A percentile compares a stretch with the other conserved stretches of the same genome.
Evolutionary conservation across 2,113 vertebrate species (phyloP).

Genomic region (Ahaetulla prasina): DNA sequence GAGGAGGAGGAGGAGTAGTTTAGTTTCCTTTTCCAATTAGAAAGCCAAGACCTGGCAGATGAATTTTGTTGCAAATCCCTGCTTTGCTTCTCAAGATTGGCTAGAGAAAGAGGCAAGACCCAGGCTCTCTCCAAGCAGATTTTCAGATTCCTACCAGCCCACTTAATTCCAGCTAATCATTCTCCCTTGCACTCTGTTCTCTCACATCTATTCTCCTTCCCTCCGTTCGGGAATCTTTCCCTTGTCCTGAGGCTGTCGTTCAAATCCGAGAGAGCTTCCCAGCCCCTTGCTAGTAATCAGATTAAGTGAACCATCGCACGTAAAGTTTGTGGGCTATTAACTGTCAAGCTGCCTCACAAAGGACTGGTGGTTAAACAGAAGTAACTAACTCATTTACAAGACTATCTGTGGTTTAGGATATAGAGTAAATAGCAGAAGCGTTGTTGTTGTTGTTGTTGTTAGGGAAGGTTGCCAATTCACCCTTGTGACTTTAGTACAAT

Average conservation of each 20-base stretch:
- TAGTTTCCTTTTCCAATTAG: background rate
- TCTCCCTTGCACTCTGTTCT: background rate
- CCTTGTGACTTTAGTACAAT: background rate
- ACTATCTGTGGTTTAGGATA: background rate
- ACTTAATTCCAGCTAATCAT: background rate
- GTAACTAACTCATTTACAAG: background rate
- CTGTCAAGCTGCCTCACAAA: background rate
- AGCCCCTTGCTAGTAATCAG: background rate
- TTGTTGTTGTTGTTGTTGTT: background rate
- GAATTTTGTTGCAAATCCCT: background rate
- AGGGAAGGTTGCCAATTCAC: background rate
- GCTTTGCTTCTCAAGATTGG: background rate
- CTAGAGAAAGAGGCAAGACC: background rate
- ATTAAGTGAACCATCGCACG: background rate
- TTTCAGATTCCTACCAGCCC: too few species aligned
- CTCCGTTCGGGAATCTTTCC: background rate
- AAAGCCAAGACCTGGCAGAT: background rate
- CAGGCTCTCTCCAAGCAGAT: background rate
- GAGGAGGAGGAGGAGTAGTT: too few species aligned
- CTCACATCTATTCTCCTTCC: background rate
- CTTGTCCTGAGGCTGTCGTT: background rate
- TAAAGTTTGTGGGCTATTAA: background rate
- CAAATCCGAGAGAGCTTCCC: background rate
- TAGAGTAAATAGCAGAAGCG: background rate
- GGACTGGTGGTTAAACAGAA: background rate